A percentile compares a stretch with the other conserved stretches of the same genome.
Evolutionary conservation across 2,888 invertebrate genomes (phyloP).

Genomic region (Xestia c-nigrum): DNA sequence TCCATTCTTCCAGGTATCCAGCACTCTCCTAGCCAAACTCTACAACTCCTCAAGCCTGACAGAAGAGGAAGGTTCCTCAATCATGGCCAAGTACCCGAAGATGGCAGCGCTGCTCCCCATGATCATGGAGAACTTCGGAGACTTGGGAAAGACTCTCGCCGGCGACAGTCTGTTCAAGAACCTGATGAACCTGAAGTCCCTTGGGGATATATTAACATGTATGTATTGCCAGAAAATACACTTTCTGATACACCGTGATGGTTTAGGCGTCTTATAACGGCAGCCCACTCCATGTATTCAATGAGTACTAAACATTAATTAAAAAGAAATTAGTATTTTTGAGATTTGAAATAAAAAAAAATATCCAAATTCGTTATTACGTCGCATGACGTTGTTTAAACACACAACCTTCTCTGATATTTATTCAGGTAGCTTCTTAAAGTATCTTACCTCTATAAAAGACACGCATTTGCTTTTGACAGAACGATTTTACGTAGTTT

Average conservation of each 20-base stretch:
- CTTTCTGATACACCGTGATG: background rate
- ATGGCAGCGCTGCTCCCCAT: constrained; percentile 85
- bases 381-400: no score
- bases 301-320: no score
- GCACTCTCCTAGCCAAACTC: constrained; percentile 84
- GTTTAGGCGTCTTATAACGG: no score
- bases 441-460: background rate
- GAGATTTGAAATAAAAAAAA: no score
- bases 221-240: constrained; percentile 59
- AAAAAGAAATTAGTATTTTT: no score
- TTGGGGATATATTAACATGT: constrained; percentile 80
- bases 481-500: background rate
- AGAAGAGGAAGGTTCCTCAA: constrained; percentile 81
- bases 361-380: no score
- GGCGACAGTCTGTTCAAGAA: constrained; percentile 80
- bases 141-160: constrained; percentile 74
- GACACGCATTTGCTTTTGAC: background rate
- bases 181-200: constrained; percentile 74
- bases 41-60: constrained; percentile 88
- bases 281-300: no score
- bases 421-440: background rate
- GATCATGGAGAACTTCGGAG: constrained; percentile 78
- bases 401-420: background rate
- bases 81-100: constrained; percentile 82
- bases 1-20: constrained; percentile 80